A percentile compares a stretch with the other conserved stretches of the same genome.
phyloP scores from a whole-genome alignment of 37 sponge, comb jelly and placozoan species.

The Ianthella basta region DNA sequence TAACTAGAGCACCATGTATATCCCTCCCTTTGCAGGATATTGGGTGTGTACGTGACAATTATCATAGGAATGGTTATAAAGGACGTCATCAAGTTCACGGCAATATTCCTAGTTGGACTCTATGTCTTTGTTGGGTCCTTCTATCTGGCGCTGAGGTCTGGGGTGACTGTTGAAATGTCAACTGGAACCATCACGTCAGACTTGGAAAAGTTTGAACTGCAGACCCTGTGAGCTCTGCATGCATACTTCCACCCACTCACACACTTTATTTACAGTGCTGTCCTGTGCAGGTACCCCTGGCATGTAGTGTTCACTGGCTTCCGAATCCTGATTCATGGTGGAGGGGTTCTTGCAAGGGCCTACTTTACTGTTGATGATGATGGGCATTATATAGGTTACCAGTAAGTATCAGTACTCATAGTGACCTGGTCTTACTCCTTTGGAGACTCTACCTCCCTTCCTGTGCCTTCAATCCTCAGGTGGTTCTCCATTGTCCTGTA shows the following conservation, averaged over 20 bases:
- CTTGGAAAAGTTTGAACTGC: background rate
- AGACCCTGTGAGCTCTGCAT: conserved; percentile 5
- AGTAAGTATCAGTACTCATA: conserved; percentile 11
- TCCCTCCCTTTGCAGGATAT: background rate
- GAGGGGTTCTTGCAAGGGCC: background rate
- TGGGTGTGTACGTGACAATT: conserved; percentile 14
- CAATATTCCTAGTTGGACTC: background rate
- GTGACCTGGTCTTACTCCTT: too few species aligned
- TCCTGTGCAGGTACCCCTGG: conserved; percentile 17
- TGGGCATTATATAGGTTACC: conserved; percentile 11
- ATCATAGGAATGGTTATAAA: background rate
- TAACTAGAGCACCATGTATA: background rate
- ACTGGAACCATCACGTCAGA: conserved; percentile 6
- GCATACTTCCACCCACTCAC: too few species aligned
- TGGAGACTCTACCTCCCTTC: background rate
- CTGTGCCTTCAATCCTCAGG: background rate
- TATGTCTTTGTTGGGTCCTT: conserved; percentile 23
- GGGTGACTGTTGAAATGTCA: background rate
- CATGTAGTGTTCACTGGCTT: conserved; percentile 20
- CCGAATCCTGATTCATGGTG: conserved; percentile 8
- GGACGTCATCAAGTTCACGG: conserved; percentile 12
- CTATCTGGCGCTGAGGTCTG: conserved; percentile 30
- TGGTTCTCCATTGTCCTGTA: conserved; percentile 35
- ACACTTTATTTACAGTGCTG: too few species aligned
- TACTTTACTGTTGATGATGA: background rate